Base-by-base conservation (phyloP, 64 coral and sea anemone genomes). In the Acropora tenuis region DNA sequence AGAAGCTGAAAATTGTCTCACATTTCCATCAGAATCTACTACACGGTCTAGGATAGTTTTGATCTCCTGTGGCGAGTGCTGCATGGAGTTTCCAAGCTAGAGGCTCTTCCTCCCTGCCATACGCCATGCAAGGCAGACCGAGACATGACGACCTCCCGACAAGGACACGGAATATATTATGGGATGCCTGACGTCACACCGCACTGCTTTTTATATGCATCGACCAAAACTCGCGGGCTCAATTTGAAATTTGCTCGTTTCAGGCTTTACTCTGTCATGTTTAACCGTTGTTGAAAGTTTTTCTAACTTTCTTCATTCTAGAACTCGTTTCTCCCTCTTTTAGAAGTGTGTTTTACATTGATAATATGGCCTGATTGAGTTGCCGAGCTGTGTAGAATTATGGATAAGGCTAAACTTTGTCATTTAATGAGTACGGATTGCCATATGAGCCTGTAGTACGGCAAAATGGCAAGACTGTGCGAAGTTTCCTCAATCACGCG, bases 21-120 rank as follows among this genome's bases (percentile, higher is more conserved):
- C 97, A 93, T 99, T 99, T 94, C 97, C 97, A 84, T 99, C 97
- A 91, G 97, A 69, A 82, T 99, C 97, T 93, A 99, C 97, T 94
- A 92, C 97, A 89, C 92, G 90, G 97, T 95, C 97, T 96, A 99
- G 94, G 93, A 67, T 88, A 89, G 94, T 95, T 99, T 99, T 99
- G 88, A 99, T 94, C 73, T 95, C 88, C 91, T 99, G 97, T 86
- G 97, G 94, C 49, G 94, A 99, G 97, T 99, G 88, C 97, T 93
- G 97, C 97, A 99, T 99, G 89, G 93, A 96, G 97, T 94, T 75
- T 80, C 82, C 40, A 85, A 80, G 89, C 55, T 19, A 85, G 87
- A 89, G 42, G 49, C 86, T 96, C 89, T 88, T 80, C 82, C 50
- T 41, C 82, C 88, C 91, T 86, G 89, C 78, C 82, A 79, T 93